Evolutionary conservation across 92 coral and sea anemone genomes (phyloP).

Genomic region (Scolanthus callimorphus): DNA sequence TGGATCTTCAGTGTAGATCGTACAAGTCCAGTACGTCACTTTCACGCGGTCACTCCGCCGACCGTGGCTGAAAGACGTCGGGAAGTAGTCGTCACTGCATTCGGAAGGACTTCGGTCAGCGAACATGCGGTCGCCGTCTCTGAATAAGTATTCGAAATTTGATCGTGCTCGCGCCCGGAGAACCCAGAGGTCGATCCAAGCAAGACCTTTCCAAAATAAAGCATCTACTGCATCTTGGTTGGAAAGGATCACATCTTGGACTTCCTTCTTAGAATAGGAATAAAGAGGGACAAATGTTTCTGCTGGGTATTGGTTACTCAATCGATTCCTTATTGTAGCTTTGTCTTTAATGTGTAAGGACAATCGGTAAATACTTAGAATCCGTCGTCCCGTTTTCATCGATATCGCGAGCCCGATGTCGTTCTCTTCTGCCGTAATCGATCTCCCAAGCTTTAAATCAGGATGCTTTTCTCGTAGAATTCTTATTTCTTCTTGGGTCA

Average conservation of each 20-base stretch:
- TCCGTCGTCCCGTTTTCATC: too few species aligned
- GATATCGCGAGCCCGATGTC: too few species aligned
- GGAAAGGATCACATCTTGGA: not conserved
- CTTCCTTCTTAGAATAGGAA: not conserved
- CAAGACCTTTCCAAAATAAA: not conserved
- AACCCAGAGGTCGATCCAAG: not conserved
- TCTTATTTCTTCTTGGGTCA: too few species aligned
- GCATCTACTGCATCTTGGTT: not conserved
- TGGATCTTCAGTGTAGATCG: not conserved
- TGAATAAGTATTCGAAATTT: not conserved
- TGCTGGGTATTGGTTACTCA: too few species aligned
- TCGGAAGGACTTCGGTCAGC: not conserved
- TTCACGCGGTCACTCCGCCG: not conserved
- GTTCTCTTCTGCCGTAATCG: too few species aligned
- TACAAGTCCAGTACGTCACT: not conserved
- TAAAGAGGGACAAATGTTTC: too few species aligned
- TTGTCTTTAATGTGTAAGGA: too few species aligned
- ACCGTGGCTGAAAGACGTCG: not conserved
- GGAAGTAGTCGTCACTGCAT: not conserved
- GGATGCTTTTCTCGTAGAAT: too few species aligned
- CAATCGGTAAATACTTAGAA: too few species aligned
- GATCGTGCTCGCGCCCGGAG: not conserved
- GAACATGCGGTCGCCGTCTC: not conserved
- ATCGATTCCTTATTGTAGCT: too few species aligned
- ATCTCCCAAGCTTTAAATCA: too few species aligned